Conservation (phyloP, 1,140 invertebrate species). For the Zaprionus africanus region DNA sequence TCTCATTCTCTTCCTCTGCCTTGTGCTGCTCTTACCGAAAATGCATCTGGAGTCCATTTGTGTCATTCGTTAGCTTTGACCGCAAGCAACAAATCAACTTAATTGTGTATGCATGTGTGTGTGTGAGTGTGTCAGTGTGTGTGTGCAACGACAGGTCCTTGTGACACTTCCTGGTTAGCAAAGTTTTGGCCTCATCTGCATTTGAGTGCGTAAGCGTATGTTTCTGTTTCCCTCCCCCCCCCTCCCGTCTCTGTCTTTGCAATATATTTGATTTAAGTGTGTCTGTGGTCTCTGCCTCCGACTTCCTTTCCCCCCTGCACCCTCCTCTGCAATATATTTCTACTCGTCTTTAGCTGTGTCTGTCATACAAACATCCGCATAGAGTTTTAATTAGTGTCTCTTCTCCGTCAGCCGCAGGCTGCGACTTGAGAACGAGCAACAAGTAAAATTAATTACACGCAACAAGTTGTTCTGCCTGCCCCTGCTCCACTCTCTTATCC, state of each 20-base stretch:
- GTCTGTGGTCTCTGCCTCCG: background rate
- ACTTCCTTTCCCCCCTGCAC: background rate
- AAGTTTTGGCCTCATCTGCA: slow-evolving; percentile 62
- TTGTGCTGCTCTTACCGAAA: slow-evolving; percentile 1
- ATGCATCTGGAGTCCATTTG: slow-evolving; percentile 39
- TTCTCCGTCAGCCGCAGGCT: slow-evolving; percentile 51
- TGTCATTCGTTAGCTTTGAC: slow-evolving; percentile 72
- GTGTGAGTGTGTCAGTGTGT: slow-evolving; percentile 26
- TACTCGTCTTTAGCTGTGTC: slow-evolving; percentile 7
- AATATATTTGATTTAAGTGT: slow-evolving; percentile 35
- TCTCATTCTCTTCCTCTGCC: background rate
- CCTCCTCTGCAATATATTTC: slow-evolving; percentile 47
- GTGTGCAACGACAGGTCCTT: slow-evolving; percentile 61
- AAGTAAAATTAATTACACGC: slow-evolving; percentile 75
- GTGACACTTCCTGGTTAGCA: slow-evolving; percentile 64
- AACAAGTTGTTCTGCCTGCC: slow-evolving; percentile 35
- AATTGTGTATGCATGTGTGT: slow-evolving; percentile 56
- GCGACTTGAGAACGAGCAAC: slow-evolving; percentile 55
- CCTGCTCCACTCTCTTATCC: background rate
- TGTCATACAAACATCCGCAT: slow-evolving; percentile 62
- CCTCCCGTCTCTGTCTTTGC: background rate
- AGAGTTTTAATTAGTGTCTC: slow-evolving; percentile 74
- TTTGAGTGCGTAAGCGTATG: slow-evolving; percentile 23
- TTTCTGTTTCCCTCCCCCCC: background rate
- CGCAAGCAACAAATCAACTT: slow-evolving; percentile 75